Evolutionary conservation across 2,113 vertebrate species (phyloP).

Genomic region (Amia ocellicauda): DNA sequence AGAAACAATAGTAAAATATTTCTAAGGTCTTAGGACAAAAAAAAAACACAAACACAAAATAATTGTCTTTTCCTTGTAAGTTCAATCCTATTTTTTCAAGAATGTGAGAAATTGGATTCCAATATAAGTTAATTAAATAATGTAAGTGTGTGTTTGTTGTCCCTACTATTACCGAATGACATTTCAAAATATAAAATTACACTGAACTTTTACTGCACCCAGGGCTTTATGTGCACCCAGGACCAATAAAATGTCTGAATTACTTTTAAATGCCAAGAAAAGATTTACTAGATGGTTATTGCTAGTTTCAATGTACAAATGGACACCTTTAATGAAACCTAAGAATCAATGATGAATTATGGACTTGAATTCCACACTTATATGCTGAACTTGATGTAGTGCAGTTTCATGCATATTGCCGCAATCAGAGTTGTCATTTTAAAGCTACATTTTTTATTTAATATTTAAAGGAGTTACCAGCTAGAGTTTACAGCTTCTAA

Average conservation of each 20-base stretch:
- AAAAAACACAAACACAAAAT: too few relatives aligned
- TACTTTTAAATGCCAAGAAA: constrained; percentile 37
- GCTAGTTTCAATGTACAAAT: constrained; percentile 40
- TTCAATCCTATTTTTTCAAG: neutral
- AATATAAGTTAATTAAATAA: constrained; percentile 3
- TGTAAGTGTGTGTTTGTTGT: neutral
- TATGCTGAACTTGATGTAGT: constrained; percentile 1
- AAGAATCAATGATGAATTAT: constrained; percentile 57
- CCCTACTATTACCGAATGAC: constrained; percentile 15
- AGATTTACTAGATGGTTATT: constrained; percentile 42
- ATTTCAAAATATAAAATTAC: constrained; percentile 34
- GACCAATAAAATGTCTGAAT: constrained; percentile 31
- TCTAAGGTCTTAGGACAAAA: too few relatives aligned
- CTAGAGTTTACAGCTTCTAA: neutral
- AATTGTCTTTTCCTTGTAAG: too few relatives aligned
- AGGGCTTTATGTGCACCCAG: constrained; percentile 15
- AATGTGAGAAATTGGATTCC: neutral
- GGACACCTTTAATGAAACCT: constrained; percentile 36
- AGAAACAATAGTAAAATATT: too few relatives aligned
- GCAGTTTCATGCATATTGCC: neutral
- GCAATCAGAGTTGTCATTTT: neutral
- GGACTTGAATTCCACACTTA: constrained; percentile 23
- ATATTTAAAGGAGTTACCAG: neutral
- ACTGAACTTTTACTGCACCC: constrained; percentile 13
- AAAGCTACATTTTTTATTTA: neutral